Evolutionary conservation across 2,888 invertebrate genomes (phyloP), one percentile per base, ranked within the genome.

Genomic region (Agrochola lota): DNA sequence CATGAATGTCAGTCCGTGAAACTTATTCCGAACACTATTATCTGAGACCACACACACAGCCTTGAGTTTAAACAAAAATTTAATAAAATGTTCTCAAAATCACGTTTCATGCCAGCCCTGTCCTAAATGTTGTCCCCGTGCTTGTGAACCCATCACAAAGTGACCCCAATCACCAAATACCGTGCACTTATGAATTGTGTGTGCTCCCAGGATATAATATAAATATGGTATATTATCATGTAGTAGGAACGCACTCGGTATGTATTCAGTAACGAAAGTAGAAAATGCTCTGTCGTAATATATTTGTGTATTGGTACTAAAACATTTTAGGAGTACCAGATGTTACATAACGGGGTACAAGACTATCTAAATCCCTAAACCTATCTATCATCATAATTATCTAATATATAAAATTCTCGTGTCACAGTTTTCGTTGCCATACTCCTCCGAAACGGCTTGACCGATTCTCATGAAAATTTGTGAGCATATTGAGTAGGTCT

Each of bases 21-120:
- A 69, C 69, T n/a, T 78, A 83, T 83, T 85, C 60, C 75, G 86
- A 84, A 60, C 83, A 78, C 26, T 43, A 59, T 52, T 30, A 59
- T 78, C 71, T 75, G 86, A 85, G 84, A 85, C 71, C 84, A 84
- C 84, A 84, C 83, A 83, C 86, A 84, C 84, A 84, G 35, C 20
- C 60, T 57, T 59, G 30, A 52, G 35, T 60, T 35, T 17, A 30
- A 74, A 74, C 30, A 43, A 71, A 52, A 1, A 23, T 55, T 17
- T 71, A 12, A 60, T 35, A 40, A 71, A n/a, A 49, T 43, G 5
- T 49, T 49, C 8, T 2, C 23, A 57, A 64, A 49, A 52, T 11
- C 17, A 2, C 7, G 35, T 66, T 20, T 64, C 83, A 75, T 73
- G 74, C 74, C 23, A 72, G 4, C 8, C 35, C 15, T 23, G 17